Percentiles rank a stretch among this genome's conserved stretches.
Evolutionary conservation across 2,888 invertebrate species (phyloP).

Genomic region (Blastobasis adustella): DNA sequence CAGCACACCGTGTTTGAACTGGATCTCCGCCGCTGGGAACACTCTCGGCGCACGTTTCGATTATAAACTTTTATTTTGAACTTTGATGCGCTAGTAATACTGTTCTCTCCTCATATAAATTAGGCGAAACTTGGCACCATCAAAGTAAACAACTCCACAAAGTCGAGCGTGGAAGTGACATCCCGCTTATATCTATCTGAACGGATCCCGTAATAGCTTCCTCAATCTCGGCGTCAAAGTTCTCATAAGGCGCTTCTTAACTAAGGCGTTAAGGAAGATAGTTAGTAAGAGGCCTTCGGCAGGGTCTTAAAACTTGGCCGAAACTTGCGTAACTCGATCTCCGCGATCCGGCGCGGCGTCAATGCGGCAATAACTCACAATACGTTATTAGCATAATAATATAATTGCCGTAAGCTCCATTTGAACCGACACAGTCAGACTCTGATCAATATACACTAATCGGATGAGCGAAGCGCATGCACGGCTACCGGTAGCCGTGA

Average conservation of each 20-base stretch:
- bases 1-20: too few relatives aligned
- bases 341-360: constrained; percentile 49
- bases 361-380: constrained; percentile 59
- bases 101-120: constrained; percentile 40
- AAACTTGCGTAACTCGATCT: constrained; percentile 69
- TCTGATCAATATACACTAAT: background rate
- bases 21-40: constrained; percentile 2
- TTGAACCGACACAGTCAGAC: constrained; percentile 1
- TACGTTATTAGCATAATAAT: constrained; percentile 63
- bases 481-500: too few relatives aligned
- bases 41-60: constrained; percentile 9
- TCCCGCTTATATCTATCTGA: constrained; percentile 70
- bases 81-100: constrained; percentile 23
- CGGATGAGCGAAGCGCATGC: background rate
- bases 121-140: constrained; percentile 57
- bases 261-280: constrained; percentile 73
- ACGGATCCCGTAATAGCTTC: constrained; percentile 72
- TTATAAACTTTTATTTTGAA: constrained; percentile 21
- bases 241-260: constrained; percentile 73
- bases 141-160: constrained; percentile 69
- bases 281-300: constrained; percentile 67
- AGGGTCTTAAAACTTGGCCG: constrained; percentile 68
- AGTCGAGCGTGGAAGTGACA: constrained; percentile 70
- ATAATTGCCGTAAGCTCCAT: constrained; percentile 9
- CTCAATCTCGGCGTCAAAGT: constrained; percentile 73